phyloP scores from a whole-genome alignment of 2,888 invertebrate genomes.

The Orthonevra nobilis region DNA sequence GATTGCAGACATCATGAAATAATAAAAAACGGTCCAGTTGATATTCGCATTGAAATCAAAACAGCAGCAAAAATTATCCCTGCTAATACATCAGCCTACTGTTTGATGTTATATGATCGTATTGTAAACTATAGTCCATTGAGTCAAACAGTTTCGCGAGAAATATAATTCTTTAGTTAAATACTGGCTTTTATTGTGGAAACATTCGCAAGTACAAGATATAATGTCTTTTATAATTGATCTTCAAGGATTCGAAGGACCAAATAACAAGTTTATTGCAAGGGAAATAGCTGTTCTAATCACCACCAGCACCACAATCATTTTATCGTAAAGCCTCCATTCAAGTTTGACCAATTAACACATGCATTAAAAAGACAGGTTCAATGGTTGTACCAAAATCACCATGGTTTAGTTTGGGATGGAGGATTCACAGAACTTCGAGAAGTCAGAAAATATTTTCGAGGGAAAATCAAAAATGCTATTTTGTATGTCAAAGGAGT shows the following conservation, averaged over 20 bases:
- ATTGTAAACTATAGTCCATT: constrained; percentile 53
- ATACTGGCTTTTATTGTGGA: not conserved
- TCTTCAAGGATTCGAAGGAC: constrained; percentile 20
- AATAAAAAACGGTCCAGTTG: constrained; percentile 47
- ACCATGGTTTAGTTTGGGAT: too few relatives aligned
- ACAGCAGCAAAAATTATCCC: constrained; percentile 24
- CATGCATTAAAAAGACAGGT: too few relatives aligned
- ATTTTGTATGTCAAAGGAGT: too few relatives aligned
- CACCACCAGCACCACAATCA: constrained; percentile 9
- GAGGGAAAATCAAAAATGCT: too few relatives aligned
- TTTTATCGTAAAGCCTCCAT: constrained; percentile 22
- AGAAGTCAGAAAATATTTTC: too few relatives aligned
- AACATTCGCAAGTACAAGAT: not conserved
- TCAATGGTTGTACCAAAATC: too few relatives aligned
- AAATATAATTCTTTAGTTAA: constrained; percentile 9
- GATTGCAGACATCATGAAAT: constrained; percentile 73
- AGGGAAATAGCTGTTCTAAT: constrained; percentile 36
- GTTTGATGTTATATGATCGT: constrained; percentile 47
- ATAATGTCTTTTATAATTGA: not conserved
- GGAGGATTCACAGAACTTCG: too few relatives aligned
- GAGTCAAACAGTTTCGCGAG: constrained; percentile 35
- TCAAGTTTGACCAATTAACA: too few relatives aligned
- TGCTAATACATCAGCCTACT: constrained; percentile 2
- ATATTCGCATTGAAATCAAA: constrained; percentile 45
- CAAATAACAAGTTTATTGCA: constrained; percentile 26